Base-by-base conservation (phyloP, 2,797 vertebrate species). In the Crenichthys baileyi region DNA sequence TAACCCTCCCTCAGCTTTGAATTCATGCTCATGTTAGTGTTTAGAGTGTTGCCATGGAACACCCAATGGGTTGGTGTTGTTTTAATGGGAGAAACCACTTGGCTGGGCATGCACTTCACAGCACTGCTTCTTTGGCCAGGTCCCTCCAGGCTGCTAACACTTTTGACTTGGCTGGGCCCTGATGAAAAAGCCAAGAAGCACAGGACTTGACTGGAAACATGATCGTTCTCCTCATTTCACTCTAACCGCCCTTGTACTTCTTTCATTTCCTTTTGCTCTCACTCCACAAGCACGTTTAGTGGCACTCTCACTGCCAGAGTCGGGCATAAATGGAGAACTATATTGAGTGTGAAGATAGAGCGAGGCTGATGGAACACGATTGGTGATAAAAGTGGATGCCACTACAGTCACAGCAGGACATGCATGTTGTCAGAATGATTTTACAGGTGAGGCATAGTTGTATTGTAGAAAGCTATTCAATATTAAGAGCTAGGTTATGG, bases 41-140 rank as follows among this genome's bases (percentile, higher is more conserved):
- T 85, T 78, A 46, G 58, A 76, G 70, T 76, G 88, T 90, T 90
- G 88, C 89, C 89, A 90, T 87, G 84, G 84, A 84, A 41, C 86
- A 58, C 78, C 76, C 87, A 83, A 77, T 77, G 41, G 82, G 83
- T 67, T 26, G 70, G 70, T 74, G 73, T 87, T 85, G 77, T 75
- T 72, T 78, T 92, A 88, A 91, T 92, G 84, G 81, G 87, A 80
- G 78, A 84, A 82, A 83, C 82, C 80, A 39, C 46, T 85, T 8
- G 55, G 48, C 78, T 68, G 72, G 88, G 77, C 89, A 88, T 31
- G 50, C 68, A 76, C 86, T 89, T 83, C 87, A 89, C 83, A 90
- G 88, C 70, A 9, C 79, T 11, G 79, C 68, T 75, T 51, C 81
- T 26, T 80, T 4, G 70, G 44, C 77, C 6, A 61, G 72, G 68